Evolutionary conservation across 1,140 invertebrate species (phyloP).

Genomic region (Drosophila quadrilineata): DNA sequence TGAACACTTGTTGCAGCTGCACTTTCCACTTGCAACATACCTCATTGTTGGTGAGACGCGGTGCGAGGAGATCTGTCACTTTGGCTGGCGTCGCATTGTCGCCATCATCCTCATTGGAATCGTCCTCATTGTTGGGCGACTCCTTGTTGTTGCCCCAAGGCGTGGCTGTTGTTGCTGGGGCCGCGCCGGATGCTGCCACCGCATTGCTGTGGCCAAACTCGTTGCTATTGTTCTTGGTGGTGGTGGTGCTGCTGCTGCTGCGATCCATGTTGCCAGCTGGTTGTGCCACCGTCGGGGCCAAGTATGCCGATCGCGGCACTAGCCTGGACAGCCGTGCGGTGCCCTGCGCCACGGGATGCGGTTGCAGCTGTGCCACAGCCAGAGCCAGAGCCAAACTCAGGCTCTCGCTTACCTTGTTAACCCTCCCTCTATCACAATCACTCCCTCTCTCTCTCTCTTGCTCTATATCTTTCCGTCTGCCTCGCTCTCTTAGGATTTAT

Average conservation of each 20-base stretch:
- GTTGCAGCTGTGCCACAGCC: constrained; percentile 20
- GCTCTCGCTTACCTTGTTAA: neutral
- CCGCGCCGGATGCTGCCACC: constrained; percentile 7
- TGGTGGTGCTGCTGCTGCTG: constrained; percentile 35
- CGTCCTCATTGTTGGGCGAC: constrained; percentile 70
- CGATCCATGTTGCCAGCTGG: constrained; percentile 55
- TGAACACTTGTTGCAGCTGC: neutral
- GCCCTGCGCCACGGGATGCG: constrained; percentile 13
- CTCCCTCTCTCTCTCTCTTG: neutral
- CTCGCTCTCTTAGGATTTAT: constrained; percentile 33
- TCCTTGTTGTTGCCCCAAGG: constrained; percentile 76
- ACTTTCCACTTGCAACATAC: constrained; percentile 33
- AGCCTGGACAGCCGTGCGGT: constrained; percentile 55
- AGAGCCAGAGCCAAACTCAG: constrained; percentile 10
- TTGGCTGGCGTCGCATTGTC: constrained; percentile 72
- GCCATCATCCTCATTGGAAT: constrained; percentile 72
- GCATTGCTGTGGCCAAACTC: constrained; percentile 52
- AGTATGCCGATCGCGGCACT: constrained; percentile 70
- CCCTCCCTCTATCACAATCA: neutral
- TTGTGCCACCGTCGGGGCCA: constrained; percentile 36
- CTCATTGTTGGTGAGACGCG: constrained; percentile 70
- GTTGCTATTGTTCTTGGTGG: constrained; percentile 60
- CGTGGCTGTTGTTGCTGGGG: constrained; percentile 36
- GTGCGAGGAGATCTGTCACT: constrained; percentile 75
- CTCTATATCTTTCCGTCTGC: neutral